Conservation (phyloP, 2,888 invertebrate species). For the Blera fallax region DNA sequence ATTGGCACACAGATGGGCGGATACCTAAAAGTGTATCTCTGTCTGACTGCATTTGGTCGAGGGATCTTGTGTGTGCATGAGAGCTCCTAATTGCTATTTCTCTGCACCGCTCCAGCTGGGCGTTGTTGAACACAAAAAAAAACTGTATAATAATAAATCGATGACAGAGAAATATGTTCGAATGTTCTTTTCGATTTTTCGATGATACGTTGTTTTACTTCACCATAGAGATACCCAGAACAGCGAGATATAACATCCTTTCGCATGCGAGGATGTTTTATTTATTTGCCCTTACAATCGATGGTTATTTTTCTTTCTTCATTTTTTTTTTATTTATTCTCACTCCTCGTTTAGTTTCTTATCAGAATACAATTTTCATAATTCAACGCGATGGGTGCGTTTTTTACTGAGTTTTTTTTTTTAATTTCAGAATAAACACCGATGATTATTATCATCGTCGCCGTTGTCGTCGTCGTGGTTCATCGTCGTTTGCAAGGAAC, state of each 20-base stretch:
- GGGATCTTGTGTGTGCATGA: slow-evolving; percentile 50
- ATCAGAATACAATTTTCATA: slow-evolving; percentile 66
- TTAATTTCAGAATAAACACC: slow-evolving; percentile 47
- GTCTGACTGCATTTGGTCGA: slow-evolving; percentile 49
- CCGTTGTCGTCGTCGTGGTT: neutral
- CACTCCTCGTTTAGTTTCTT: slow-evolving; percentile 63
- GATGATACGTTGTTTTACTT: slow-evolving; percentile 50
- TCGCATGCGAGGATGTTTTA: slow-evolving; percentile 59
- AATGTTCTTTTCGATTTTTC: slow-evolving; percentile 54
- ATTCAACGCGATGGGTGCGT: slow-evolving; percentile 44
- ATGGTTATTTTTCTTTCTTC: slow-evolving; percentile 26
- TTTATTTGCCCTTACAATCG: slow-evolving; percentile 59
- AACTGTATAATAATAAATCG: slow-evolving; percentile 51
- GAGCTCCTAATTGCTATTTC: slow-evolving; percentile 64
- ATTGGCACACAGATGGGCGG: slow-evolving; percentile 70
- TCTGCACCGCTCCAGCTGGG: slow-evolving; percentile 54
- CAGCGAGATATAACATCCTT: slow-evolving; percentile 37
- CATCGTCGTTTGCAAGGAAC: neutral
- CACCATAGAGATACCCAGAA: neutral
- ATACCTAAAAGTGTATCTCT: slow-evolving; percentile 52
- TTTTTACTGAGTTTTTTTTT: neutral
- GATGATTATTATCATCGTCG: slow-evolving; percentile 47
- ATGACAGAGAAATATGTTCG: slow-evolving; percentile 69
- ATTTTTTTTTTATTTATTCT: slow-evolving; percentile 12
- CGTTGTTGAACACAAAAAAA: neutral